phyloP scores from a whole-genome alignment of 2,888 invertebrate genomes.

The Notocelia uddmanniana region DNA sequence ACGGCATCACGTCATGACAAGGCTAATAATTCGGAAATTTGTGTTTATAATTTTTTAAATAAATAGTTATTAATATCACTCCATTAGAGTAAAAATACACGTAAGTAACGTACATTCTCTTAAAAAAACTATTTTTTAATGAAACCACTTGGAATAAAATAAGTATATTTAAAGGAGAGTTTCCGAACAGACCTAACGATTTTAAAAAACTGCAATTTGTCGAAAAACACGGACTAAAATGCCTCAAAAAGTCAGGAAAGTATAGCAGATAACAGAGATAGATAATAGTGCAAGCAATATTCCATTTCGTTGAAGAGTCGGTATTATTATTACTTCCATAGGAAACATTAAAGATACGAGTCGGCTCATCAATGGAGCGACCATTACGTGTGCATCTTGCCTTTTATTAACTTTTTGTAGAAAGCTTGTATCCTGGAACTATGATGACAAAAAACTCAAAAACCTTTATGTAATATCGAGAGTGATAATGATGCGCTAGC shows the following conservation, averaged over 20 bases:
- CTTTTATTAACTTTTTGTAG: slow-evolving; percentile 45
- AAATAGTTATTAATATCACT: no score
- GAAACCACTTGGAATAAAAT: no score
- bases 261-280: background rate
- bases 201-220: no score
- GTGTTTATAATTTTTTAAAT: no score
- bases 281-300: slow-evolving; percentile 24
- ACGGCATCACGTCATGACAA: no score
- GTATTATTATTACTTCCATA: slow-evolving; percentile 36
- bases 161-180: no score
- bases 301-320: slow-evolving; percentile 31
- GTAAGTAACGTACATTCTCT: no score
- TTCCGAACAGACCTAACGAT: no score
- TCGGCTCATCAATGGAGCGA: slow-evolving; percentile 50
- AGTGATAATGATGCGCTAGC: background rate
- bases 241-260: background rate
- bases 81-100: no score
- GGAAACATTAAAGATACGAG: slow-evolving; percentile 30
- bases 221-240: no score
- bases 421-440: slow-evolving; percentile 50
- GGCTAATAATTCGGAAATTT: no score
- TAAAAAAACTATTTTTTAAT: no score
- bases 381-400: slow-evolving; percentile 48
- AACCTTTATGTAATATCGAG: slow-evolving; percentile 7
- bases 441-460: slow-evolving; percentile 40